Base-by-base conservation (phyloP, 2,113 vertebrate genomes). In the Oostethus manadensis region DNA sequence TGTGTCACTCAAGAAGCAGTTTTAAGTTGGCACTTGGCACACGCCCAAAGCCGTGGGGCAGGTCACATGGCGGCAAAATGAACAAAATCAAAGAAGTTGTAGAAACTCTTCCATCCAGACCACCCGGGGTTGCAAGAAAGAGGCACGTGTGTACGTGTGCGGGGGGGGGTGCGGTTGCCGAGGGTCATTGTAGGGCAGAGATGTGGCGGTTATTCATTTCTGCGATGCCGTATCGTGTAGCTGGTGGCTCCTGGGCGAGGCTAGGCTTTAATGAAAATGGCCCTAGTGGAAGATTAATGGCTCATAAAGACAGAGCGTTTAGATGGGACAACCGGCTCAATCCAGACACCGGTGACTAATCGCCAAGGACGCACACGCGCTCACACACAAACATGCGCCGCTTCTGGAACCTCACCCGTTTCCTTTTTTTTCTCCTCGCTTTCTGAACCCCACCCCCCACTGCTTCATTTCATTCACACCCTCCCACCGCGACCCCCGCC, bases 301-400 rank as follows among this genome's bases (percentile, higher is more conserved):
- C 94, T 96, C 92, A 93, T 96, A 94, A 96, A 96, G 93, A 96
- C 90, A 87, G 90, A 93, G 92, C 93, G 93, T 98, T 98, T 96
- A 96, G 94, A 97, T 93, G 93, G 93, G 93, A 94, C 92, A 88
- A 89, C 91, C 90, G 91, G 90, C 91, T 93, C 94, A 94, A 94
- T 97, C 94, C 94, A 92, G 90, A 93, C 92, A 90, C 86, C 92
- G 89, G 90, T 94, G 93, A 96, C 94, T 95, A 95, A 95, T 96
- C 92, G 92, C 88, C 76, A 58, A 43, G 85, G 88, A 90, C 88
- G 21, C 71, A 59, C 51, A 53, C 57, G 4, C 71, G n/a, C 58
- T 33, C 62, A 66, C 57, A 38, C 51, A 55, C 42, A 66, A 20
- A 62, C 45, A 63, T 42, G 2, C 48, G 40, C 42, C 4, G 45